Conservation (phyloP, 2,888 invertebrate species). For the Lysandra bellargus region DNA sequence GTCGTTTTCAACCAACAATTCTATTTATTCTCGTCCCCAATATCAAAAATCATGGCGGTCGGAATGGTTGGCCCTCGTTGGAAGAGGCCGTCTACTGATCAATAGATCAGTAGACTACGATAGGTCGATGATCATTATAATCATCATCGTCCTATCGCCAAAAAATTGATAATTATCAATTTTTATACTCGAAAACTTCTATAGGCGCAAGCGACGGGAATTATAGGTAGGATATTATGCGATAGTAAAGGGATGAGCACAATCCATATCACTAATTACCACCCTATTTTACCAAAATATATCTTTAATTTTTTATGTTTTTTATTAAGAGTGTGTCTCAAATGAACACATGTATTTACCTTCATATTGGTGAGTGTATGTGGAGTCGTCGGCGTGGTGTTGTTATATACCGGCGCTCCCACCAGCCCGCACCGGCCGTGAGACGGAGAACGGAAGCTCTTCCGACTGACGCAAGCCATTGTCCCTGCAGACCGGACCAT, state of each 20-base stretch:
- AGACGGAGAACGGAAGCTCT: slow-evolving; percentile 68
- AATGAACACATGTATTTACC: slow-evolving; percentile 53
- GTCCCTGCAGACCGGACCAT: slow-evolving; percentile 55
- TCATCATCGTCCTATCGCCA: too few relatives aligned
- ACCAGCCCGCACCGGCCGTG: slow-evolving; percentile 54
- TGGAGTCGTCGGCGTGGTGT: slow-evolving; percentile 59
- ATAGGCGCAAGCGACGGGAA: not conserved
- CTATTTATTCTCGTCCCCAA: not conserved
- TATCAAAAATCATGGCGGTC: not conserved
- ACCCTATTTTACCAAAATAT: not conserved
- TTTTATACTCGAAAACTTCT: not conserved
- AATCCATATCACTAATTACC: too few relatives aligned
- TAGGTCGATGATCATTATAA: not conserved
- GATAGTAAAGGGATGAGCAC: too few relatives aligned
- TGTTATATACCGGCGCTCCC: slow-evolving; percentile 74
- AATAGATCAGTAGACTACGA: not conserved
- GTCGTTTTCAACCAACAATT: too few relatives aligned
- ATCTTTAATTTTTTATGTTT: not conserved
- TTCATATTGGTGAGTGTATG: slow-evolving; percentile 77
- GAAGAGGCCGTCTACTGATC: not conserved
- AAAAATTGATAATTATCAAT: not conserved
- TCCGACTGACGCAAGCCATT: slow-evolving; percentile 69
- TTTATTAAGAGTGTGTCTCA: not conserved
- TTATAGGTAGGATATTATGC: too few relatives aligned
- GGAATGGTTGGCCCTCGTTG: not conserved